These are phyloP conservation scores for Phalera bucephala DNA, from an alignment of 2,888 invertebrate species.

Conservation along the genomic window DNA sequence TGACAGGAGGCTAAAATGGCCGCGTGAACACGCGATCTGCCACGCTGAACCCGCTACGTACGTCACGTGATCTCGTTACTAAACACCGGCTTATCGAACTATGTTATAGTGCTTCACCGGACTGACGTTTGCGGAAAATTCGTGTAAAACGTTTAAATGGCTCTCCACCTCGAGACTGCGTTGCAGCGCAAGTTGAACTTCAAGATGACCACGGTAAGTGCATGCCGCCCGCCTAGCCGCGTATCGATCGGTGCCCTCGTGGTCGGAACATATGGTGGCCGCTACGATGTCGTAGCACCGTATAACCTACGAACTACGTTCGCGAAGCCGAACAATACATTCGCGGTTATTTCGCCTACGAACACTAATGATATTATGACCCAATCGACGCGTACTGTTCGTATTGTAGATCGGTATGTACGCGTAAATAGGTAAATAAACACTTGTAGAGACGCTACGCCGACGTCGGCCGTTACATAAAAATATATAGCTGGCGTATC, in stretches of 20 bases:
- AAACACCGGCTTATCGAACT: constrained; percentile 58
- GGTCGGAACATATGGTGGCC: constrained; percentile 78
- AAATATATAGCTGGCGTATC: constrained; percentile 6
- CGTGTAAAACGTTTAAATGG: constrained; percentile 56
- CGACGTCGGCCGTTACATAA: constrained; percentile 12
- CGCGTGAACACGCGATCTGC: constrained; percentile 76
- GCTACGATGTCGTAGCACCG: constrained; percentile 58
- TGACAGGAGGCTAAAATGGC: constrained; percentile 80
- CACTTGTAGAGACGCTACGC: constrained; percentile 63
- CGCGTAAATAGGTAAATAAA: constrained; percentile 67
- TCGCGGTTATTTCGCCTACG: constrained; percentile 28
- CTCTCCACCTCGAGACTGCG: constrained; percentile 77
- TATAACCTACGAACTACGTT: constrained; percentile 48
- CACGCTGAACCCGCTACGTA: constrained; percentile 67
- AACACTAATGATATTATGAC: constrained; percentile 40
- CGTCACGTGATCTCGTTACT: constrained; percentile 69
- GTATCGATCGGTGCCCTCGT: constrained; percentile 74
- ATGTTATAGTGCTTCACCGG: constrained; percentile 68
- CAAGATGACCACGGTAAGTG: constrained; percentile 82
- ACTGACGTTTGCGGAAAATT: constrained; percentile 43
- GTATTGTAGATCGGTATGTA: constrained; percentile 25
- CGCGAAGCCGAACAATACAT: constrained; percentile 38
- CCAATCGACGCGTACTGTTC: constrained; percentile 31
- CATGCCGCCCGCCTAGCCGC: constrained; percentile 59
- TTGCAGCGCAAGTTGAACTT: constrained; percentile 80